Conservation (phyloP, 2,888 invertebrate species). For the Heliconius erato region DNA sequence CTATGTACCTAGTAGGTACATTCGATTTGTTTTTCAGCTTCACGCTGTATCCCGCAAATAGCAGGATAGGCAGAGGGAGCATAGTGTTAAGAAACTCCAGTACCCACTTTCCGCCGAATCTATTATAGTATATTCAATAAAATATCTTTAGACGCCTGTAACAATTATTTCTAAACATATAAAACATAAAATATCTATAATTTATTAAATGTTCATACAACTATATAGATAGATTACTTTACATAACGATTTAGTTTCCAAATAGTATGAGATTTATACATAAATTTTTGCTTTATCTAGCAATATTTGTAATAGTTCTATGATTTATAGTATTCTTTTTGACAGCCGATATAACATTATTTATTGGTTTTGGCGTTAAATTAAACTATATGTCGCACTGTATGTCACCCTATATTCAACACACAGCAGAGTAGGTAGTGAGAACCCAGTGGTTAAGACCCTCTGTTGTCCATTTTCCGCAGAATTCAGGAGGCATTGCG, state of each 20-base stretch:
- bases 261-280: neutral
- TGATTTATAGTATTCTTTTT: slow-evolving; percentile 9
- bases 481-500: too few relatives aligned
- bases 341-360: slow-evolving; percentile 17
- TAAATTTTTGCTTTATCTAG: neutral
- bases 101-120: neutral
- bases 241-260: neutral
- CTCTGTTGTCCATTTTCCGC: too few relatives aligned
- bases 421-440: too few relatives aligned
- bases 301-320: slow-evolving; percentile 7
- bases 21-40: neutral
- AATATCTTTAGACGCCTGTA: neutral
- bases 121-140: neutral
- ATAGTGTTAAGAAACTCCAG: too few relatives aligned
- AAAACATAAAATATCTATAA: neutral
- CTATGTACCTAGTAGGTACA: too few relatives aligned
- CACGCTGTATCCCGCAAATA: neutral
- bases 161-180: neutral
- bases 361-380: neutral
- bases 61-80: neutral
- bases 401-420: neutral
- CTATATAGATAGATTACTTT: neutral
- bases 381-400: neutral
- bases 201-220: neutral
- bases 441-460: too few relatives aligned